Base-by-base conservation (phyloP, 2,113 vertebrate species). In the Pachyramphus minor region DNA sequence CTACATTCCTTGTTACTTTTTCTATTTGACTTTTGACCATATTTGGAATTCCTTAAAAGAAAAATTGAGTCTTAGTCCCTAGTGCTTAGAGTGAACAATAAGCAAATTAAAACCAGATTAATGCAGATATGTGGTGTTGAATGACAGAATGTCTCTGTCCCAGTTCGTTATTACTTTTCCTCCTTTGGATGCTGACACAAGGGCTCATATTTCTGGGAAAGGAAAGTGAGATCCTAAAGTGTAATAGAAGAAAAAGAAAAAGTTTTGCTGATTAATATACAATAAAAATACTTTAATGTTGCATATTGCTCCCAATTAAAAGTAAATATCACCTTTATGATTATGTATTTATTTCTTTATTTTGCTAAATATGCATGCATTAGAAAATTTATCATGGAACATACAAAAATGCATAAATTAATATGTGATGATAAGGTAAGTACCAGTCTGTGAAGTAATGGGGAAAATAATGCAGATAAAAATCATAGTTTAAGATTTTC, bases 81-180 rank as follows among this genome's bases (percentile, higher is more conserved):
- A 58, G 72, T 55, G 84, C 67, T 84, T 72, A 90, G 45, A 37
- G 80, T 89, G 75, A 97, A 96, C 72, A 85, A 91, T 92, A 95
- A 93, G 33, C 67, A 97, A 97, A 97, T 97, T 96, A 97, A 97
- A 98, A 96, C 35, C 90, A 96, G 90, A 96, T 96, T 95, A 97
- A 89, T 95, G 53, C 78, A 95, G 74, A 85, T 96, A 91, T 56
- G 21, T 58, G 80, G 60, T 76, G 69, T 30, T 96, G 72, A 97
- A 91, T 96, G 94, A 95, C 87, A 97, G 87, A 73, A 89, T 93
- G 52, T 82, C 66, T 94, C 66, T 95, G 42, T 96, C 74, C 62
- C 77, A 94, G 93, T 81, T 56, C 44, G 28, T 84, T 96, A 97
- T 95, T 95, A 56, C 33, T 94, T 97, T 95, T 75, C 93, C 24